Percentiles rank a stretch among this genome's conserved stretches.
Evolutionary conservation across 2,888 invertebrate species (phyloP).

Genomic region (Protonemura montana): DNA sequence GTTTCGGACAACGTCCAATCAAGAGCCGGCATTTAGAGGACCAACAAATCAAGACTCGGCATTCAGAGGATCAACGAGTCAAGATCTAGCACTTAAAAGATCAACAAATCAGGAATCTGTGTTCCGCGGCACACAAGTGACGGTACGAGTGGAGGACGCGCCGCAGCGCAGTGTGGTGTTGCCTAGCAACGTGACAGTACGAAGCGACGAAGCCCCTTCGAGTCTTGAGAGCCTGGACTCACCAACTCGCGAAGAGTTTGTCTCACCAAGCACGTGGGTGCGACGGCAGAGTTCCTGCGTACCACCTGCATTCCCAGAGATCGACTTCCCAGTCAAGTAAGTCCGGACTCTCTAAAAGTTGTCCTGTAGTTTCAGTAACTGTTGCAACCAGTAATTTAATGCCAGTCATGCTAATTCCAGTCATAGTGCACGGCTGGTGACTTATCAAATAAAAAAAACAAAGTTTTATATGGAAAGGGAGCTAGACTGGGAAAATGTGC

Average conservation of each 20-base stretch:
- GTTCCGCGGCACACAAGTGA: background rate
- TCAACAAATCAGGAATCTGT: background rate
- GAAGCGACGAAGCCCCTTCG: background rate
- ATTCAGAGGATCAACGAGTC: no score
- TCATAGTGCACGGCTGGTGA: no score
- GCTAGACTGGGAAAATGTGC: no score
- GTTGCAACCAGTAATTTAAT: no score
- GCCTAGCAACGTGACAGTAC: background rate
- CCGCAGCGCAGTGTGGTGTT: background rate
- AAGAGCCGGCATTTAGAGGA: no score
- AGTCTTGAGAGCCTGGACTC: constrained; percentile 30
- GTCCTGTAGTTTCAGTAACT: no score
- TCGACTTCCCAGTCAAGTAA: constrained; percentile 52
- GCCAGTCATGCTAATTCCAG: no score
- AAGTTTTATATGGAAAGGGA: no score
- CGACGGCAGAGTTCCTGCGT: constrained; percentile 42
- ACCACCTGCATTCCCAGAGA: constrained; percentile 49
- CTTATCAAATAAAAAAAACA: no score
- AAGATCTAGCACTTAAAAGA: no score
- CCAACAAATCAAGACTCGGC: no score
- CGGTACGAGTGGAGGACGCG: background rate
- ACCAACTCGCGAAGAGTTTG: background rate
- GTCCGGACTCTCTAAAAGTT: constrained; percentile 28
- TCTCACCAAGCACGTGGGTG: constrained; percentile 8
- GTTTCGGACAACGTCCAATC: no score